Evolutionary conservation across 2,888 invertebrate species (phyloP).

Genomic region (Hydropsyche betteni): DNA sequence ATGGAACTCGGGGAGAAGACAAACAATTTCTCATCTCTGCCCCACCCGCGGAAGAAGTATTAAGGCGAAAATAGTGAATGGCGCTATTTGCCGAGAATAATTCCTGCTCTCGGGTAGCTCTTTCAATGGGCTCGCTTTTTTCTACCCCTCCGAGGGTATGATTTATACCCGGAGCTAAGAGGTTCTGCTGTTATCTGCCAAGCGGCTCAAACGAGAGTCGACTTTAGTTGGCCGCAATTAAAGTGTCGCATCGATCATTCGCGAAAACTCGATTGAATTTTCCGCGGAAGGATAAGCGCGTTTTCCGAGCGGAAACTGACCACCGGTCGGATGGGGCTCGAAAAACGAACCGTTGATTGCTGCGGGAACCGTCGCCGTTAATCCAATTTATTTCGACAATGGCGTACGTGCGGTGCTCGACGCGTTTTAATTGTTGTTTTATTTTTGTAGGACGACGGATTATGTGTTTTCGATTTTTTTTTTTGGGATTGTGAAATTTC

Average conservation of each 20-base stretch:
- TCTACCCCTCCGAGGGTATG: neutral
- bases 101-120: neutral
- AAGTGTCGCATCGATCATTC: constrained; percentile 8
- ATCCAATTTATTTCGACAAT: no score
- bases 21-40: constrained; percentile 37
- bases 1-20: constrained; percentile 12
- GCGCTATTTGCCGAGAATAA: constrained; percentile 34
- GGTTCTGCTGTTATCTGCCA: constrained; percentile 27
- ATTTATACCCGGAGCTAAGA: constrained; percentile 17
- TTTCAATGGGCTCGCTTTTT: no score
- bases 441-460: no score
- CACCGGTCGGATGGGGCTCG: no score
- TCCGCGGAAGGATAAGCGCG: no score
- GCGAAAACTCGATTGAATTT: neutral
- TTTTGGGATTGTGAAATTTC: no score
- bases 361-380: no score
- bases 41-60: constrained; percentile 2
- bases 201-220: neutral
- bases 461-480: no score
- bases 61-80: constrained; percentile 34
- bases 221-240: constrained; percentile 9
- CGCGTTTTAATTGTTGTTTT: no score
- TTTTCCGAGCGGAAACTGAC: no score
- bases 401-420: no score
- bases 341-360: no score